Conservation (phyloP, 2,113 vertebrate species). For the Progne subis region DNA sequence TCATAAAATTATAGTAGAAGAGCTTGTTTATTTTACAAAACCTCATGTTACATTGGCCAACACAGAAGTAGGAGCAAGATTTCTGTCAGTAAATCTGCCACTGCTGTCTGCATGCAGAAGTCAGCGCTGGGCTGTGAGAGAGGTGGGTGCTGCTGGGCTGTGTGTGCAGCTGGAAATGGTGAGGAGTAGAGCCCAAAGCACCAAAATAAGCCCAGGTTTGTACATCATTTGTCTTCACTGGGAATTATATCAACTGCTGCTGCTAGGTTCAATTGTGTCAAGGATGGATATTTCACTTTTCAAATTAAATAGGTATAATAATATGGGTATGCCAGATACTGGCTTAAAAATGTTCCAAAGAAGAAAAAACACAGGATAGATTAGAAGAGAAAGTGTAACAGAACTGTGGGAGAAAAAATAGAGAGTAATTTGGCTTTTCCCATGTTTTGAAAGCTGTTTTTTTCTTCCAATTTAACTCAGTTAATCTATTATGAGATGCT, state of each 20-base stretch:
- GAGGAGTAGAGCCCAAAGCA: not conserved
- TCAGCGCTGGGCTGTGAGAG: fast-evolving
- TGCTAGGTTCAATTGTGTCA: not conserved
- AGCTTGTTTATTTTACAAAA: not conserved
- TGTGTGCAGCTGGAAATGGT: not conserved
- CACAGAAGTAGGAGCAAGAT: not conserved
- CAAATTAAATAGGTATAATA: not conserved
- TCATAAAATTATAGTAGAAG: not conserved
- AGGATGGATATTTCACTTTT: not conserved
- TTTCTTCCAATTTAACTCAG: not conserved
- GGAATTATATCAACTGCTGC: not conserved
- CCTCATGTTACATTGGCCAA: fast-evolving
- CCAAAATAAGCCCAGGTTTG: not conserved
- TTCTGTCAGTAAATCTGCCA: not conserved
- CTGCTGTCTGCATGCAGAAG: not conserved
- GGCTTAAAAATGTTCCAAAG: not conserved
- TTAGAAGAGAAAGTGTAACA: not conserved
- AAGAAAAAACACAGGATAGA: not conserved
- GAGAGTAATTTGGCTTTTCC: not conserved
- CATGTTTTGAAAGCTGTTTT: not conserved
- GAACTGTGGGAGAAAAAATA: not conserved
- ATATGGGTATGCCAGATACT: not conserved
- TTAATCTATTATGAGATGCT: not conserved
- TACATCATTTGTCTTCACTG: not conserved
- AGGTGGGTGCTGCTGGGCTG: not conserved